Base-by-base conservation (phyloP, 2,797 vertebrate genomes). In the Artibeus lituratus region DNA sequence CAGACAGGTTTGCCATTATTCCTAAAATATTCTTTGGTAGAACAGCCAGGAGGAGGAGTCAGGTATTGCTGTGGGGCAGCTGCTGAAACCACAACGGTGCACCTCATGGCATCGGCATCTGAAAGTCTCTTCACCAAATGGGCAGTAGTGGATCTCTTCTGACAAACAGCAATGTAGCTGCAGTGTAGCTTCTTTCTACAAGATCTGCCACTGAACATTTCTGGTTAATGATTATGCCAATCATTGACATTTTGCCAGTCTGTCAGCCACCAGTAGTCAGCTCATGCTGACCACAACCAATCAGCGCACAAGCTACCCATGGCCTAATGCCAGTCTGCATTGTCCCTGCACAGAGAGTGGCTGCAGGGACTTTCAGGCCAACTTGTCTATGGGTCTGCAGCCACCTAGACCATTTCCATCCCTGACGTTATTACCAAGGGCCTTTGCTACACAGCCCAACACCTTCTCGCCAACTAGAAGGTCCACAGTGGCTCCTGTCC, bases 221-320 rank as follows among this genome's bases (percentile, higher is more conserved):
- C 98, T 99, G 99, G 98, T 99, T 99, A 98, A 99, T 99, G 97
- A 99, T 99, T 8, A 99, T 99, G 97, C 99, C 99, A 22, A 99
- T 99, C 87, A 99, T 99, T 84, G 99, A 99, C 0, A 99, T 99
- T 99, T 99, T 99, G 72, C 99, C 99, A 0, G 99, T 99, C 99
- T 99, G 99, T 95, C 99, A 98, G 98, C 99, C 99, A 93, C 99
- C 99, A 86, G 99, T 99, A 97, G 99, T 99, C 98, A 99, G 98
- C 97, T 99, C 99, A 98, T 99, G 99, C 98, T 99, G 99, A 37
- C 99, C 99, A 98, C 99, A 98, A 53, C 99, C 99, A 94, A 99
- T 99, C 6, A 99, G 99, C 98, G 99, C 16, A 99, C 98, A 99
- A 98, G 95, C 99, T 99, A 98, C 99, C 99, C 89, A 99, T 99